These are phyloP conservation scores for Apis dorsata DNA, from an alignment of 1,140 invertebrate species.

Conservation along the genomic window DNA sequence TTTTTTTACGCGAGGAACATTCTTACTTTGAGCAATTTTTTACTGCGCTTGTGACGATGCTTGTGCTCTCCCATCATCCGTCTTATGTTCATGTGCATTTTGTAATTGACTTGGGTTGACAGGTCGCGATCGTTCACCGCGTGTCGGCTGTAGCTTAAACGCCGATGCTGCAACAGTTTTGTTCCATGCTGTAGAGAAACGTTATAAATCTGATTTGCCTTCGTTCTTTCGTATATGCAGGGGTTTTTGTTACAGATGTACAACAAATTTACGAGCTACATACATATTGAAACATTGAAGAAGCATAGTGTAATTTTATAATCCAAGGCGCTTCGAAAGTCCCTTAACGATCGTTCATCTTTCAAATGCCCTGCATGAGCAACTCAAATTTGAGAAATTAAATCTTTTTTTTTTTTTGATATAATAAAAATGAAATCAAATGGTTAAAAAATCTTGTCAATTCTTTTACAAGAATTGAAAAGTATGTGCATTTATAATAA, in stretches of 20 bases:
- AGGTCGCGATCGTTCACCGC: constrained; percentile 93
- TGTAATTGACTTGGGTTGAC: constrained; percentile 92
- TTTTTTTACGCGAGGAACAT: no score
- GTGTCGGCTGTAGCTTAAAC: constrained; percentile 93
- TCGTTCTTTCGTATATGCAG: not conserved
- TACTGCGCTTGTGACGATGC: constrained; percentile 90
- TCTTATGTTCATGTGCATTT: constrained; percentile 94
- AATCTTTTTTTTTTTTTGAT: no score
- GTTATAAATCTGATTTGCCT: not conserved
- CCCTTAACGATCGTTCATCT: no score
- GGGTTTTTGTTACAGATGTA: not conserved
- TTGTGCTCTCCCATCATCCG: constrained; percentile 91
- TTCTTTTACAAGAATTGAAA: no score
- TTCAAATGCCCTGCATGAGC: no score
- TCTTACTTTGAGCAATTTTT: constrained; percentile 82
- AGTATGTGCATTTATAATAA: no score
- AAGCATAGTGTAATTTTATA: no score
- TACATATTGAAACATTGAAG: not conserved
- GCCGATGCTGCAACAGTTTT: constrained; percentile 86
- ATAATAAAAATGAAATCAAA: no score
- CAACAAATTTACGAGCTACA: not conserved
- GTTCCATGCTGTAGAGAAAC: constrained; percentile 23
- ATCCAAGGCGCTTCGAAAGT: no score
- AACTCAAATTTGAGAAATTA: no score
- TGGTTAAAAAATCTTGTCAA: no score